Base-by-base conservation (phyloP, 2,113 vertebrate species). In the Ceyx melanurus region DNA sequence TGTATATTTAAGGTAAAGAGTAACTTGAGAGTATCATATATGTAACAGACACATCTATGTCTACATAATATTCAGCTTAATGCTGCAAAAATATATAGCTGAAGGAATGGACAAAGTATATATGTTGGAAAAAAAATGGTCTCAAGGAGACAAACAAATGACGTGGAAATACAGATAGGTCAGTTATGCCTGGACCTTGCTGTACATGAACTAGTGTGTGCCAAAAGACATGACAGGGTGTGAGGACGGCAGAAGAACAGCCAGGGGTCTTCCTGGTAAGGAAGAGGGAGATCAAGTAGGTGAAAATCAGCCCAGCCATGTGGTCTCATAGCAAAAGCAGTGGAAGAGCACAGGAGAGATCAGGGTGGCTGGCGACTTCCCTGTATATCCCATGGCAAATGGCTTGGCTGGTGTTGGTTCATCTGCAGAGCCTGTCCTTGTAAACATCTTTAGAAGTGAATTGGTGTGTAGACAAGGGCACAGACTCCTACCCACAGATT, bases 161-260 rank as follows among this genome's bases (percentile, higher is more conserved):
- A 64, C 86, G 42, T 78, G 58, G 77, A 82, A 89, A 61, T 71
- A 51, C 45, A 64, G 31, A 61, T 76, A 89, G 33, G 71, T 75
- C 37, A 65, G 40, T 68, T 75, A 42, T 31, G 13, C 21, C 9
- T 48, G 53, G 78, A 51, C 56, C 65, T 26, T 77, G 60, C 48
- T 4, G 0, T 0, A 0, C 50, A 18, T 23, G 81, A 66, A 40
- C 2, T 2, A 37, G 26, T 75, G 65, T 19, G 17, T 70, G 28
- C n/a, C 83, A 57, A 19, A 53, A 61, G 50, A 26, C 26, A 22
- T 50, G 65, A 37, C 76, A 86, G 22, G 48, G 61, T 60, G 25
- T 40, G 74, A 89, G 85, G 26, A 79, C 40, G 3, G 40, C 46
- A 81, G 54, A 40, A 48, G 25, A 48, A 46, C 25, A 77, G 19